Evolutionary conservation across 2,797 vertebrate species (phyloP).

Genomic region (Pangasius larnaudii): DNA sequence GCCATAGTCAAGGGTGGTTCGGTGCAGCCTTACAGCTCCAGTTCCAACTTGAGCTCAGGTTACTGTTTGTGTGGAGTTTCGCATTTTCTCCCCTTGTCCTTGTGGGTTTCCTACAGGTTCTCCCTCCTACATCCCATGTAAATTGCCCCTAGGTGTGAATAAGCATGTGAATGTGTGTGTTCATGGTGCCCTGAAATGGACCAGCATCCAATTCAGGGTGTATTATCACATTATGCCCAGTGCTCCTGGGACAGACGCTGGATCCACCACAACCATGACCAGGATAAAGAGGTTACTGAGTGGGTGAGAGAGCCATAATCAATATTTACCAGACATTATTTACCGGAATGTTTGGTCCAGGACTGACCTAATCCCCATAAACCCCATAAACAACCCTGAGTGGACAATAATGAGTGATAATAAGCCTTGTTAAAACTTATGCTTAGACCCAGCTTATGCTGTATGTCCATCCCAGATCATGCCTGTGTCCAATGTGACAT

Average conservation of each 20-base stretch:
- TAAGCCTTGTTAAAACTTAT: constrained; percentile 55
- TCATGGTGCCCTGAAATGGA: not conserved
- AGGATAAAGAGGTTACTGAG: constrained; percentile 5
- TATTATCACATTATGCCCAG: not conserved
- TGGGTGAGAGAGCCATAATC: not conserved
- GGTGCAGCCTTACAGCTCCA: not conserved
- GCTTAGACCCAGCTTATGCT: constrained; percentile 69
- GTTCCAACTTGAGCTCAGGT: not conserved
- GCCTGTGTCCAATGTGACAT: not conserved
- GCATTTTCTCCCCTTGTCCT: not conserved
- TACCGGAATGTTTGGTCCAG: not conserved
- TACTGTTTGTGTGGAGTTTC: not conserved
- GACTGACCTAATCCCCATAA: not conserved
- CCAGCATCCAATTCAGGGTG: not conserved
- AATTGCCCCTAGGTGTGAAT: not conserved
- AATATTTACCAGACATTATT: constrained; percentile 18
- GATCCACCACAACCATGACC: not conserved
- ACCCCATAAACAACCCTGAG: not conserved
- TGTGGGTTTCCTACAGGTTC: not conserved
- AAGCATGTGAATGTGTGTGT: not conserved
- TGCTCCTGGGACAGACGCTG: not conserved
- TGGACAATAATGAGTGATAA: not conserved
- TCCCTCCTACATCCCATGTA: not conserved
- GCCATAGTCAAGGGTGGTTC: not conserved
- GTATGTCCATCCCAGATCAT: constrained; percentile 5